phyloP scores from a whole-genome alignment of 2,113 vertebrate species.

The human region DNA sequence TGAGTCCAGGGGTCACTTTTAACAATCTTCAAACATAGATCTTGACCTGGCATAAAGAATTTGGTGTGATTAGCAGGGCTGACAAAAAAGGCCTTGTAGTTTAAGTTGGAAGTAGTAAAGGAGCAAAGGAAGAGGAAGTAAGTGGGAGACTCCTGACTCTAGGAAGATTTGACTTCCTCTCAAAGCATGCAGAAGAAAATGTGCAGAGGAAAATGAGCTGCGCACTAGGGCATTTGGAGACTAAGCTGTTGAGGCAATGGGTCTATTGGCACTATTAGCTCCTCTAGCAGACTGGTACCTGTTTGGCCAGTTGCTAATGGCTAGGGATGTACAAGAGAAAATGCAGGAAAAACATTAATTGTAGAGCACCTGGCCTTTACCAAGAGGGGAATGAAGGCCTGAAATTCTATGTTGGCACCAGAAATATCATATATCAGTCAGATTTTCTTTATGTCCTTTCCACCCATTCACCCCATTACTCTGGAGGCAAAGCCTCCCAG shows the following conservation, averaged over 20 bases:
- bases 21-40: not conserved
- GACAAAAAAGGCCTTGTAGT: not conserved
- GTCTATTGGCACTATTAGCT: not conserved
- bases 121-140: not conserved
- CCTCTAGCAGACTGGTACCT: not conserved
- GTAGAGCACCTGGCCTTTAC: not conserved
- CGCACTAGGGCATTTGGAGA: not conserved
- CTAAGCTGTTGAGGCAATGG: not conserved
- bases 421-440: not conserved
- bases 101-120: not conserved
- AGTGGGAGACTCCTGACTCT: too few species aligned
- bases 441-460: not conserved
- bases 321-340: not conserved
- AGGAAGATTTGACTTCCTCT: not conserved
- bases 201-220: not conserved
- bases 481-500: not conserved
- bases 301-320: not conserved
- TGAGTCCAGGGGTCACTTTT: not conserved
- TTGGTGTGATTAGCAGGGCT: not conserved
- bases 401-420: not conserved
- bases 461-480: not conserved
- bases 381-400: not conserved
- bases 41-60: not conserved
- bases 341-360: not conserved
- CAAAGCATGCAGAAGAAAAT: not conserved